Evolutionary conservation across 2,888 invertebrate genomes (phyloP).

Genomic region (Torymus aiolomorphi): DNA sequence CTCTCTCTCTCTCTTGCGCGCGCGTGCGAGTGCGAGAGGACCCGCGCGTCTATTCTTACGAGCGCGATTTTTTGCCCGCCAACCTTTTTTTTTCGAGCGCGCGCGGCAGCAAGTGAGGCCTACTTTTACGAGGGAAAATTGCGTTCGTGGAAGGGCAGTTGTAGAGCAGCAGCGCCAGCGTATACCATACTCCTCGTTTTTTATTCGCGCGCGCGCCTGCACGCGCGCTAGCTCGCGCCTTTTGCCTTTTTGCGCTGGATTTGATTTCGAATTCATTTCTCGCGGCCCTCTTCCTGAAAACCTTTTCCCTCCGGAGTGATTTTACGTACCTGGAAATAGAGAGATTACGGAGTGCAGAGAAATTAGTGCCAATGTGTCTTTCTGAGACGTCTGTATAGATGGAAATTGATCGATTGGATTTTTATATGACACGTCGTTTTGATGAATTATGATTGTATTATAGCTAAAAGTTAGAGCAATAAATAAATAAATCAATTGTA

Average conservation of each 20-base stretch:
- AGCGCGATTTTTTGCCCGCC: not conserved
- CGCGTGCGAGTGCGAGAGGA: not conserved
- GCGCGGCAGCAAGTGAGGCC: conserved; percentile 17
- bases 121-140: conserved; percentile 55
- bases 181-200: conserved; percentile 6
- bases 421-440: too few species aligned
- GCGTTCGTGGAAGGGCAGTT: conserved; percentile 55
- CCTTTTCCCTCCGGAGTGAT: conserved; percentile 12
- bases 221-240: not conserved
- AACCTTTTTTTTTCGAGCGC: not conserved
- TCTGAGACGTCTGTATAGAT: too few species aligned
- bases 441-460: too few species aligned
- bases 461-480: too few species aligned
- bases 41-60: conserved; percentile 47
- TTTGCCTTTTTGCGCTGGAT: conserved; percentile 27
- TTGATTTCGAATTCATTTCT: conserved; percentile 42
- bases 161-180: not conserved
- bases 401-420: too few species aligned
- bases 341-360: conserved; percentile 12
- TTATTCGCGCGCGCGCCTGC: not conserved
- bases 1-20: not conserved
- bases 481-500: too few species aligned
- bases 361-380: too few species aligned
- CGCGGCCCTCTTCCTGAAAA: conserved; percentile 26
- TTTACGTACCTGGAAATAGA: conserved; percentile 29